Evolutionary conservation across 1,140 invertebrate species (phyloP).

Genomic region (Episyrphus balteatus): DNA sequence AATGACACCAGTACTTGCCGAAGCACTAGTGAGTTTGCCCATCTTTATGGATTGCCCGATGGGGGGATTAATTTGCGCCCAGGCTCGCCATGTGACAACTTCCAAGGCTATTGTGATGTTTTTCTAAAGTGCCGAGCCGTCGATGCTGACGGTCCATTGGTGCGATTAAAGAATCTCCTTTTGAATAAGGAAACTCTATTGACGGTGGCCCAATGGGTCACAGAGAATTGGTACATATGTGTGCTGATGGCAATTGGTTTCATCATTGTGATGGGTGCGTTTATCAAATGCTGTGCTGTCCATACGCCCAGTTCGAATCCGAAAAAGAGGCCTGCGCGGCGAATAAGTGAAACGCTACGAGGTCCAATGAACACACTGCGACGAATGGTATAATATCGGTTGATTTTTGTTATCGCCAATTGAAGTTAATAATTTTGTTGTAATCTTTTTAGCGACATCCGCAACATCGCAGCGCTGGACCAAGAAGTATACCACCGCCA

Average conservation of each 20-base stretch:
- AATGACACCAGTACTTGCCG: slow-evolving; percentile 64
- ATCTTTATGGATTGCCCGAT: slow-evolving; percentile 57
- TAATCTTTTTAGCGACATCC: slow-evolving; percentile 35
- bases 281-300: slow-evolving; percentile 98
- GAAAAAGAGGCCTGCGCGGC: slow-evolving; percentile 73
- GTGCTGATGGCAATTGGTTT: slow-evolving; percentile 82
- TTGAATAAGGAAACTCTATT: slow-evolving; percentile 84
- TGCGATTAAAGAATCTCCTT: slow-evolving; percentile 90
- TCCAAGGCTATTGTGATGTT: slow-evolving; percentile 96
- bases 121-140: slow-evolving; percentile 95
- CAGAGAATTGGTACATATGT: slow-evolving; percentile 95
- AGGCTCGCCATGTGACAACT: slow-evolving; percentile 97
- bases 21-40: slow-evolving; percentile 75
- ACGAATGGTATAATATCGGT: slow-evolving; percentile 48
- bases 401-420: background rate
- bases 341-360: slow-evolving; percentile 76
- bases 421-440: background rate
- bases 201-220: slow-evolving; percentile 79
- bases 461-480: slow-evolving; percentile 36
- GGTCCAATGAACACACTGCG: slow-evolving; percentile 80
- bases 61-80: slow-evolving; percentile 83
- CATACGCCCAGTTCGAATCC: slow-evolving; percentile 97
- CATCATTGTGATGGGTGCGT: slow-evolving; percentile 93
- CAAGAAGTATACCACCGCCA: slow-evolving; percentile 43
- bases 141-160: slow-evolving; percentile 94